Evolutionary conservation across 1,140 invertebrate species (phyloP).

Genomic region (Zaprionus nigranus): DNA sequence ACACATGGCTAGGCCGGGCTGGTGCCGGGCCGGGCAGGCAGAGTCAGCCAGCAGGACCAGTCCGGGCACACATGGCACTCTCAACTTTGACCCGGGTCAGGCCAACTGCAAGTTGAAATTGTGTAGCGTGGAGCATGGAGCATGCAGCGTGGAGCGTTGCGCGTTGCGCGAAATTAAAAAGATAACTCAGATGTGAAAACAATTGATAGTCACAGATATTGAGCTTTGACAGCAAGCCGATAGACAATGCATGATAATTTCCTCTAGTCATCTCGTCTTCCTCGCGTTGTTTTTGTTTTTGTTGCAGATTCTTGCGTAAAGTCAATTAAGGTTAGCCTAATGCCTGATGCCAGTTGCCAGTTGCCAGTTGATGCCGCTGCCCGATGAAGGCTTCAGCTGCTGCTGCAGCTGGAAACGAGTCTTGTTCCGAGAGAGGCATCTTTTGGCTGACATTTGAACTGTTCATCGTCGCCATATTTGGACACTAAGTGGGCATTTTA

Average conservation of each 20-base stretch:
- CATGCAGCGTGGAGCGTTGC: conserved; percentile 15
- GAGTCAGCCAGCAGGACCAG: conserved; percentile 18
- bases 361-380: conserved; percentile 18
- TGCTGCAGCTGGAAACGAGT: conserved; percentile 49
- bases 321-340: conserved; percentile 70
- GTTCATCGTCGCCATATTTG: conserved; percentile 52
- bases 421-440: conserved; percentile 46
- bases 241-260: conserved; percentile 72
- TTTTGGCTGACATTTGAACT: conserved; percentile 51
- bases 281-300: conserved; percentile 16
- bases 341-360: conserved; percentile 26
- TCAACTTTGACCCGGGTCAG: conserved; percentile 81
- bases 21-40: neutral
- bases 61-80: conserved; percentile 55
- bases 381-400: conserved; percentile 44
- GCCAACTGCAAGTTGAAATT: conserved; percentile 74
- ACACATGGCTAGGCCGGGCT: conserved; percentile 31
- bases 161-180: conserved; percentile 67
- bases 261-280: conserved; percentile 25
- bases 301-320: conserved; percentile 48
- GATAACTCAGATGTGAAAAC: conserved; percentile 82
- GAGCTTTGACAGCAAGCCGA: conserved; percentile 77
- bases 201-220: conserved; percentile 83
- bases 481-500: conserved; percentile 47
- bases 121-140: conserved; percentile 47